These are phyloP conservation scores for Aegithalos caudatus DNA, from an alignment of 2,113 vertebrate species.

Conservation along the genomic window DNA sequence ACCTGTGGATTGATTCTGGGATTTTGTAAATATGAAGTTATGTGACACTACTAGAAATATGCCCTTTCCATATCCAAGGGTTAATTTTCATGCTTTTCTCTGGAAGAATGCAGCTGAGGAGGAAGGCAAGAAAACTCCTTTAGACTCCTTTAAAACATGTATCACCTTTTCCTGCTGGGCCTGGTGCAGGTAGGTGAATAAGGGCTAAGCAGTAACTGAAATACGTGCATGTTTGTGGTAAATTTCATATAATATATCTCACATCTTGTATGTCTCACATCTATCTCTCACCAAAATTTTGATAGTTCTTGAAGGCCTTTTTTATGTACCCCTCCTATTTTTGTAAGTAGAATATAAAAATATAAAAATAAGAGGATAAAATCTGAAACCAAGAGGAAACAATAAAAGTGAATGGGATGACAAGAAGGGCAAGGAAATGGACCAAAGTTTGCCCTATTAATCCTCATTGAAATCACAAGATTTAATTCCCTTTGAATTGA, in stretches of 20 bases:
- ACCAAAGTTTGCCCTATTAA: background rate
- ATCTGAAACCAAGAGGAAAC: background rate
- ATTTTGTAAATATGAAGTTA: background rate
- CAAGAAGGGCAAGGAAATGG: background rate
- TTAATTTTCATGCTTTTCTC: background rate
- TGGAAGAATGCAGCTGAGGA: background rate
- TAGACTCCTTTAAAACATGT: background rate
- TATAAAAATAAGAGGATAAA: background rate
- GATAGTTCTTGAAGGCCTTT: background rate
- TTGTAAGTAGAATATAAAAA: background rate
- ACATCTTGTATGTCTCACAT: background rate
- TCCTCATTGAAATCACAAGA: background rate
- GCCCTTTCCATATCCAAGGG: background rate
- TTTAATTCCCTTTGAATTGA: no score
- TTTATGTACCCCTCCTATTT: background rate
- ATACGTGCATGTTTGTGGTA: fast-evolving
- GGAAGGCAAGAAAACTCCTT: background rate
- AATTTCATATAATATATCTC: background rate
- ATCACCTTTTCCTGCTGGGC: background rate
- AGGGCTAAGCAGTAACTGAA: background rate
- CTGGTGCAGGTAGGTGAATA: background rate
- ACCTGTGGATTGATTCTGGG: background rate
- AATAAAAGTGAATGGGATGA: background rate
- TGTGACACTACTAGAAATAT: background rate
- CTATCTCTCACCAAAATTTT: background rate